Evolutionary conservation across 2,797 vertebrate genomes (phyloP).

Genomic region (Garrulus glandarius): DNA sequence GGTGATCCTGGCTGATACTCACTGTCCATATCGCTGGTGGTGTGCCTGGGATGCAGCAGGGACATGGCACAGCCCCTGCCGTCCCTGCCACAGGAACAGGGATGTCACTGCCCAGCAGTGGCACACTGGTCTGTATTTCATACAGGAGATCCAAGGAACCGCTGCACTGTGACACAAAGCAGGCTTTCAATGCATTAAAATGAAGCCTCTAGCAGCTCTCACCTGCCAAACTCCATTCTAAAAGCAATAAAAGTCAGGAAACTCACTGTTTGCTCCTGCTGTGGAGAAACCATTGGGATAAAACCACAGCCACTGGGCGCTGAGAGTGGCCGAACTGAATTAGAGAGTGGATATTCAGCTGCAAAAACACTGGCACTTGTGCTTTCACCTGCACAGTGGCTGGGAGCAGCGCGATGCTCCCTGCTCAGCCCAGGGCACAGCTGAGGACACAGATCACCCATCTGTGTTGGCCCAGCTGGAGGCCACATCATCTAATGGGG

Average conservation of each 20-base stretch:
- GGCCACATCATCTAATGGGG: background rate
- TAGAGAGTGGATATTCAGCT: background rate
- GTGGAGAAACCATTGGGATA: background rate
- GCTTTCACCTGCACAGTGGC: background rate
- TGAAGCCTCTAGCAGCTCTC: background rate
- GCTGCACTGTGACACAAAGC: background rate
- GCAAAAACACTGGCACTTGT: background rate
- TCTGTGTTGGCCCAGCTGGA: background rate
- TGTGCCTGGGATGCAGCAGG: rapidly evolving
- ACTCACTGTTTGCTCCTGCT: background rate
- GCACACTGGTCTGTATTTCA: background rate
- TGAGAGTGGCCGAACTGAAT: background rate
- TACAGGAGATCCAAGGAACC: background rate
- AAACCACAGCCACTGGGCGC: background rate
- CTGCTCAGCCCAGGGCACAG: background rate
- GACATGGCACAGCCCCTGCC: rapidly evolving
- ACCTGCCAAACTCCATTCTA: background rate
- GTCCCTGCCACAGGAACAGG: background rate
- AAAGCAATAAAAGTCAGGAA: background rate
- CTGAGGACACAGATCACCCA: background rate
- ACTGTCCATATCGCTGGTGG: rapidly evolving
- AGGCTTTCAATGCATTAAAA: background rate
- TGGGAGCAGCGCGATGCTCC: background rate
- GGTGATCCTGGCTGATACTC: rapidly evolving
- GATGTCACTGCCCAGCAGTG: background rate